Base-by-base conservation (phyloP, 2,113 vertebrate genomes). In the Opisthocomus hoazin region DNA sequence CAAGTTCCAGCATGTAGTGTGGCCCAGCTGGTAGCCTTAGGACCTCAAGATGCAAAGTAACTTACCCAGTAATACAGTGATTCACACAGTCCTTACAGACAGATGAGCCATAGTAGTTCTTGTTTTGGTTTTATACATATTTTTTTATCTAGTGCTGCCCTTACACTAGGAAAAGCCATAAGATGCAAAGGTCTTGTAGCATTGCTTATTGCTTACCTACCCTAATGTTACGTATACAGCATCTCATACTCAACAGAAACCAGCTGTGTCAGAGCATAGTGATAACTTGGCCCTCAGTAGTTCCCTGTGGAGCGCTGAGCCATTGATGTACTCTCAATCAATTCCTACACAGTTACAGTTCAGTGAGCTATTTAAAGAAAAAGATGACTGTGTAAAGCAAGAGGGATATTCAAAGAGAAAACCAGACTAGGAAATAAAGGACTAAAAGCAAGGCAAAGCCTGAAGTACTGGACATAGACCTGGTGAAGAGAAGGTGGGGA, bases 291-390 rank as follows among this genome's bases (percentile, higher is more conserved):
- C 70, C 92, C 93, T 94, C 87, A 76, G 93, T 36, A 82, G 56
- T 80, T 93, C 74, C 96, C 95, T 19, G 46, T 6, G n/a, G 94
- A 96, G 95, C 9, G 7, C 86, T 83, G 87, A 93, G 94, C 87
- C 90, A 53, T 32, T 96, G 95, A 95, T 93, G 93, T 92, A 95
- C 81, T 96, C 84, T 94, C 70, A 96, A 97, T 98, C 97, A 96
- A 91, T 97, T 96, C 87, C 84, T 94, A 89, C 85, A 91, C 89
- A 89, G 93, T 82, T 95, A 94, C 84, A 93, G 95, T 93, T 97
- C 95, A 95, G 85, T 82, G 93, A 96, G 77, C 74, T 91, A 56
- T 90, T 96, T 94, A 87, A 95, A 93, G 74, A 69, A 46, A 90
- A 74, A 71, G 54, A 66, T 54, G 63, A 78, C 65, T 76, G 48